A percentile compares a stretch with the other conserved stretches of the same genome.
Evolutionary conservation across 2,113 vertebrate genomes (phyloP).

Genomic region (Corvus hawaiiensis): DNA sequence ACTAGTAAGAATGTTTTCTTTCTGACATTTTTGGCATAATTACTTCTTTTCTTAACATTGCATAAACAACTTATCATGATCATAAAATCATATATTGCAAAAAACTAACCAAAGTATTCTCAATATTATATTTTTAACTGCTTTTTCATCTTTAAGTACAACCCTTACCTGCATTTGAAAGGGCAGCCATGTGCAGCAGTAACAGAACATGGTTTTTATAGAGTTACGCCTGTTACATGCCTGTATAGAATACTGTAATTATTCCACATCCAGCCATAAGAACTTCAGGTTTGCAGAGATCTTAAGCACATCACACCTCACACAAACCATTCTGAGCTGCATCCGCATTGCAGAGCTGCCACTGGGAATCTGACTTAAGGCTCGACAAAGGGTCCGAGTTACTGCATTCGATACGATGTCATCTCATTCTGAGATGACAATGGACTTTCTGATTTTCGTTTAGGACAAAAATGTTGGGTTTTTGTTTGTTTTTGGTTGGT

Average conservation of each 20-base stretch:
- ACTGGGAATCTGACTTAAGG: background rate
- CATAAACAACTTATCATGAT: background rate
- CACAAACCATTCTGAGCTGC: background rate
- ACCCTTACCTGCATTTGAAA: background rate
- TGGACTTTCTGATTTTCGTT: background rate
- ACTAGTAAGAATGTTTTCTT: background rate
- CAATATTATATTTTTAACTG: background rate
- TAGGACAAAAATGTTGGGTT: background rate
- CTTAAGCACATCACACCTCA: background rate
- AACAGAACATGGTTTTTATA: background rate
- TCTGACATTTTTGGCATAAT: background rate
- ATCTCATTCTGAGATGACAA: background rate
- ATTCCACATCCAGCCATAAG: background rate
- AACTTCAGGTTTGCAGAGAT: background rate
- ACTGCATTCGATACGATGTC: rapidly evolving
- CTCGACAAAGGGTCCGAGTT: background rate
- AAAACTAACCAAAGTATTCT: background rate
- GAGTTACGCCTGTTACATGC: background rate
- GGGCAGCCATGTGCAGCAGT: background rate
- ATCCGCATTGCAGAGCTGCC: background rate
- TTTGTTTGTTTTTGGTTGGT: too few relatives aligned
- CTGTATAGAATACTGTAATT: background rate
- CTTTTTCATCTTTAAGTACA: background rate
- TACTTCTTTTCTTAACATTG: background rate
- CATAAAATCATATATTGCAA: background rate